These are phyloP conservation scores for Uria aalge DNA, from an alignment of 2,113 vertebrate genomes.

Conservation along the genomic window DNA sequence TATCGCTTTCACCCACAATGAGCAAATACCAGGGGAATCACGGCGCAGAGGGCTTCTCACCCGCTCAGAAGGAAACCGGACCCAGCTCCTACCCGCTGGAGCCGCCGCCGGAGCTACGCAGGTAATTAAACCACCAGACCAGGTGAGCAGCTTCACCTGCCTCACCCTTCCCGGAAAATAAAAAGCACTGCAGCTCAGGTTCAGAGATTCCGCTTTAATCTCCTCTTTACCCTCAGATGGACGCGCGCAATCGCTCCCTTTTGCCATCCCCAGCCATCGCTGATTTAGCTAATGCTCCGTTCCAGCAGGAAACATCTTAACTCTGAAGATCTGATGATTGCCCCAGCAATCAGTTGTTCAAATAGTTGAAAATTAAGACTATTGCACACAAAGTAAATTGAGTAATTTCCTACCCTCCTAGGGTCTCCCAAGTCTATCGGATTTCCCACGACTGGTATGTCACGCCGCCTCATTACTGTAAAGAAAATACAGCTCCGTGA, in stretches of 20 bases:
- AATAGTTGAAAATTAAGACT: conserved; percentile 64
- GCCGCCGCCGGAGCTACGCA: fast-evolving
- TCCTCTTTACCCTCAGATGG: not conserved
- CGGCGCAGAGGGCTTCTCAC: not conserved
- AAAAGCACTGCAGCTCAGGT: not conserved
- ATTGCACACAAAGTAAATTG: conserved; percentile 57
- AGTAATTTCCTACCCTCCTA: conserved; percentile 56
- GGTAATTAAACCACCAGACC: not conserved
- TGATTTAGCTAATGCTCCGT: conserved; percentile 56
- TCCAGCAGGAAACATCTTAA: conserved; percentile 67
- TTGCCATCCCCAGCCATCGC: not conserved
- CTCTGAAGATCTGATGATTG: conserved; percentile 60
- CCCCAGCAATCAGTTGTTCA: conserved; percentile 57
- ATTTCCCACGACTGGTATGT: not conserved
- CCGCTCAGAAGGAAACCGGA: not conserved
- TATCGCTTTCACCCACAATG: not conserved
- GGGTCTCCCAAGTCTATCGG: conserved; percentile 39
- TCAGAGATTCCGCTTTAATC: not conserved
- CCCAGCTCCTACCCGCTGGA: not conserved
- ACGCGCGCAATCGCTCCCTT: not conserved
- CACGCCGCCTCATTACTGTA: conserved; percentile 19
- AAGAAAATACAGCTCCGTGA: conserved; percentile 39
- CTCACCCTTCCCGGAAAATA: not conserved
- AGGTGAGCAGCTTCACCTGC: conserved; percentile 1
- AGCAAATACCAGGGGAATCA: not conserved